A percentile compares a stretch with the other conserved stretches of the same genome.
Evolutionary conservation across 2,797 vertebrate genomes (phyloP).

Genomic region (Scleropages formosus): DNA sequence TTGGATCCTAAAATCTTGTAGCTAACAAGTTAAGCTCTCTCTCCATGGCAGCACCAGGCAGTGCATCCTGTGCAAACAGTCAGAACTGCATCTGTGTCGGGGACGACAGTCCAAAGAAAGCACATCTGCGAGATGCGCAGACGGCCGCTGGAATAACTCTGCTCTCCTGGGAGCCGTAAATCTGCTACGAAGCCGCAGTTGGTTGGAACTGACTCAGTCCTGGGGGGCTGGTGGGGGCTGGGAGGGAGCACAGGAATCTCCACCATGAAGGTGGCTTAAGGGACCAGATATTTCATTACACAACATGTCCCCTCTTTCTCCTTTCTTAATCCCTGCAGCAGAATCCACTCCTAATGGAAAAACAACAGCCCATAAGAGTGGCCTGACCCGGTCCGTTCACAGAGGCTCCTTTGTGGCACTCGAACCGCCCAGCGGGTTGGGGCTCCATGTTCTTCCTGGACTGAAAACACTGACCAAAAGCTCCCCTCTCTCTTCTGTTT

Average conservation of each 20-base stretch:
- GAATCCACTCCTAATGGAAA: neutral
- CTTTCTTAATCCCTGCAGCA: neutral
- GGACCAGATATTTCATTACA: neutral
- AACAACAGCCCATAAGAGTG: neutral
- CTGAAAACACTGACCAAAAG: neutral
- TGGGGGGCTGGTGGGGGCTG: neutral
- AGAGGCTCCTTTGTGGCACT: neutral
- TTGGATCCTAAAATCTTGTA: neutral
- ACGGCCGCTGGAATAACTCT: neutral
- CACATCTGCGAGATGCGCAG: slow-evolving; percentile 1
- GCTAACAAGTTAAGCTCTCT: neutral
- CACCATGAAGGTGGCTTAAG: neutral
- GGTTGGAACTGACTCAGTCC: neutral
- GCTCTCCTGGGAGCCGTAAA: neutral
- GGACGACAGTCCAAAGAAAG: neutral
- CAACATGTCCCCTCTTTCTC: neutral
- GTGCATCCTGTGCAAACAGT: too few relatives aligned
- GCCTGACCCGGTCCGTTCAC: neutral
- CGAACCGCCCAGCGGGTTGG: neutral
- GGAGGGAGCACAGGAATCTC: neutral
- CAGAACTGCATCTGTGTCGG: too few relatives aligned
- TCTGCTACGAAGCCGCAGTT: neutral
- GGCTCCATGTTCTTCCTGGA: neutral
- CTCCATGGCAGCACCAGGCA: neutral
- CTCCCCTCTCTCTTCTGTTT: neutral